A percentile compares a stretch with the other conserved stretches of the same genome.
These are phyloP conservation scores for Zaprionus tsacasi DNA, from an alignment of 1,140 invertebrate species.

Conservation along the genomic window DNA sequence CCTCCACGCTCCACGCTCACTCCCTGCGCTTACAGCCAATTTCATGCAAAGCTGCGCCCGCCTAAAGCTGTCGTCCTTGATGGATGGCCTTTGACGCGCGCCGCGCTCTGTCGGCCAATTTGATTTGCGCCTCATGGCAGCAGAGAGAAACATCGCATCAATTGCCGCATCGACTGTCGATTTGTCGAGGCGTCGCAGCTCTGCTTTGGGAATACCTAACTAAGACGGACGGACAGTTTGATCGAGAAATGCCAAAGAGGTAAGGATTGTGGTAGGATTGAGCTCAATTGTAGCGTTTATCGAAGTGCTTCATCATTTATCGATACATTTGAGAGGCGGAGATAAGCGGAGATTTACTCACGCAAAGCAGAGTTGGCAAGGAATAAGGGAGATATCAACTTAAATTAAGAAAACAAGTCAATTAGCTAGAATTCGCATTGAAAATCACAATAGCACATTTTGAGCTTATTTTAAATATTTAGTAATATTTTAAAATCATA, in stretches of 20 bases:
- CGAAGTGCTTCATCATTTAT: not conserved
- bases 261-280: not conserved
- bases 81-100: conserved; percentile 74
- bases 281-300: conserved; percentile 1
- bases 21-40: conserved; percentile 65
- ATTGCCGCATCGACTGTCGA: conserved; percentile 44
- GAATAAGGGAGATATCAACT: too few species aligned
- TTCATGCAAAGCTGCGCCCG: conserved; percentile 77
- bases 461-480: too few species aligned
- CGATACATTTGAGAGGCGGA: not conserved
- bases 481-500: too few species aligned
- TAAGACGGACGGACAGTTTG: conserved; percentile 39
- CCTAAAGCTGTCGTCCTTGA: conserved; percentile 62
- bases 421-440: too few species aligned
- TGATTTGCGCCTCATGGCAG: conserved; percentile 58
- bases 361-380: too few species aligned
- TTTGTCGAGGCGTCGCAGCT: conserved; percentile 39
- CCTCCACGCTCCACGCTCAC: conserved; percentile 15
- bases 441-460: too few species aligned
- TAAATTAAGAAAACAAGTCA: too few species aligned
- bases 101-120: conserved; percentile 73
- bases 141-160: conserved; percentile 4
- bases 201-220: conserved; percentile 31
- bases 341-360: too few species aligned
- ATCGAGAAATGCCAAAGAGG: not conserved